These are phyloP conservation scores for Telmatherina bonti DNA, from an alignment of 2,797 vertebrate species.

Conservation along the genomic window DNA sequence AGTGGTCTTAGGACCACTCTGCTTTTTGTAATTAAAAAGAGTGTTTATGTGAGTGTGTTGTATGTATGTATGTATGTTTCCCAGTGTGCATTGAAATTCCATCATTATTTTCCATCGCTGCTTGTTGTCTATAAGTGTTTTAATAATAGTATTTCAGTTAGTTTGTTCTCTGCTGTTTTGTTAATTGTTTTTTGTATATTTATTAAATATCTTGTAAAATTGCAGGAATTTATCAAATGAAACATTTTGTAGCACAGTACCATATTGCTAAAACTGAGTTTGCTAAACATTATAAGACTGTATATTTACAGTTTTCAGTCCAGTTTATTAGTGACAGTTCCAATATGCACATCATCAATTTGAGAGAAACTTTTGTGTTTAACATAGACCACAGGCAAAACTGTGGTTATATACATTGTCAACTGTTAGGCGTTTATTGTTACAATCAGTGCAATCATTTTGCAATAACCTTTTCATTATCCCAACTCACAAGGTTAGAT, in stretches of 20 bases:
- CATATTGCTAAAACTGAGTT: background rate
- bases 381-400: no score
- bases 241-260: background rate
- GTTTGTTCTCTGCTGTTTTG: background rate
- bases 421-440: no score
- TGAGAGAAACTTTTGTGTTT: no score
- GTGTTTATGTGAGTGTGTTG: background rate
- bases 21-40: slow-evolving; percentile 80
- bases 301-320: background rate
- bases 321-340: no score
- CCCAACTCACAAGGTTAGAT: no score
- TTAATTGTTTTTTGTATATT: background rate
- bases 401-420: no score
- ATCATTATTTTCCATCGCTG: slow-evolving; percentile 41
- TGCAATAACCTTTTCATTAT: no score
- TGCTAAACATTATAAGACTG: background rate
- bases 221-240: background rate
- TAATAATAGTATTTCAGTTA: background rate
- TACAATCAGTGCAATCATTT: no score
- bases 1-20: slow-evolving; percentile 76
- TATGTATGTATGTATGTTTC: background rate
- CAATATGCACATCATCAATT: no score
- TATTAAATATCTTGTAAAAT: background rate
- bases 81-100: background rate
- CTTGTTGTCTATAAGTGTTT: background rate